These are phyloP conservation scores for Amblyjoppa proteus DNA, from an alignment of 2,888 invertebrate species.

Conservation along the genomic window DNA sequence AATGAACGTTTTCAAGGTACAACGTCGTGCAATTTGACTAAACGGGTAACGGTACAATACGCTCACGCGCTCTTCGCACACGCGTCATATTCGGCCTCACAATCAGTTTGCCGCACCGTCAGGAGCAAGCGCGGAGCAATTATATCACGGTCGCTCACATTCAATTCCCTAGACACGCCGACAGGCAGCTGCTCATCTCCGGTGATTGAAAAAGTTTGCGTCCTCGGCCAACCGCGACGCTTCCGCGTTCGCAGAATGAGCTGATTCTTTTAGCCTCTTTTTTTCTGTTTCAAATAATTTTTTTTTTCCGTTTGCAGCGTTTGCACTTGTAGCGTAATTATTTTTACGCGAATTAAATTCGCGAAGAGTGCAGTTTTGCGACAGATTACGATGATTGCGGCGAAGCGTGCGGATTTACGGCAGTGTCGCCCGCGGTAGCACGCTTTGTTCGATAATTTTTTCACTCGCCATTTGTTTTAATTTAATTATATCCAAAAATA, in stretches of 20 bases:
- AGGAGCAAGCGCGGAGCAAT: constrained; percentile 1
- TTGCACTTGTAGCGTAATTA: neutral
- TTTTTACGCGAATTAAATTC: neutral
- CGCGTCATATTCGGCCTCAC: constrained; percentile 10
- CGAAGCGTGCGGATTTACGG: too few species aligned
- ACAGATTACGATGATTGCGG: too few species aligned
- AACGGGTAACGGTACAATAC: neutral
- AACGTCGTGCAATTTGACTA: neutral
- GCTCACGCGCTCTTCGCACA: neutral
- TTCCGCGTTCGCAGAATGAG: neutral
- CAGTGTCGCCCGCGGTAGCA: too few species aligned
- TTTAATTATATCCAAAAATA: too few species aligned
- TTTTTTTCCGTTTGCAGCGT: neutral
- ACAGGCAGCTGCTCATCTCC: neutral
- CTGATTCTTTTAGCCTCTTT: neutral
- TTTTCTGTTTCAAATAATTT: neutral
- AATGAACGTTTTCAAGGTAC: neutral
- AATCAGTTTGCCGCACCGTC: constrained; percentile 17
- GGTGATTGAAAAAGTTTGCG: constrained; percentile 19
- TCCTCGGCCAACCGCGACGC: neutral
- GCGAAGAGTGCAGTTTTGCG: neutral
- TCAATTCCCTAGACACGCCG: neutral
- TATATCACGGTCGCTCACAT: neutral
- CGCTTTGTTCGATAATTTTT: too few species aligned
- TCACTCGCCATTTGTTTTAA: too few species aligned